phyloP scores from a whole-genome alignment of 2,888 invertebrate species.

The Hipparchia semele region DNA sequence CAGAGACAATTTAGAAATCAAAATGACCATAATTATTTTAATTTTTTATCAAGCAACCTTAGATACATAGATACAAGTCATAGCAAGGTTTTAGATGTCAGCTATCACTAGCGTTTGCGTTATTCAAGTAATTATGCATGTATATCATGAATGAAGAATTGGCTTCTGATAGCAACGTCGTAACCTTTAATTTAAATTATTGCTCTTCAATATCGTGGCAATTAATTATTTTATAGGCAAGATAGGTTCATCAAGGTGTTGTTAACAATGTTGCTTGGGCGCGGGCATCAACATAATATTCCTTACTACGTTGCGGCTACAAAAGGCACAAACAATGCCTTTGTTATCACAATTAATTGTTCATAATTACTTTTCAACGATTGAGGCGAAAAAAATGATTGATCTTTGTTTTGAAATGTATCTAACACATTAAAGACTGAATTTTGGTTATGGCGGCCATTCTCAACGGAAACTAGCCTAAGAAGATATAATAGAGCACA shows the following conservation, averaged over 20 bases:
- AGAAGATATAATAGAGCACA: no score
- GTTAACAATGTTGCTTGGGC: slow-evolving; percentile 15
- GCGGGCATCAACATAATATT: no score
- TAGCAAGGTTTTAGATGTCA: no score
- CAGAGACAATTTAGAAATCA: no score
- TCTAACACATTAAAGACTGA: neutral
- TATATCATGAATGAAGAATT: slow-evolving; percentile 1
- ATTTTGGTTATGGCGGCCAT: no score
- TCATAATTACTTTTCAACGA: slow-evolving; percentile 7
- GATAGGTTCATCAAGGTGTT: slow-evolving; percentile 16
- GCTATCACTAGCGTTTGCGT: no score
- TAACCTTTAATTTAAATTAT: slow-evolving; percentile 2
- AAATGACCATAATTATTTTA: no score
- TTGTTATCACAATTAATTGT: slow-evolving; percentile 25
- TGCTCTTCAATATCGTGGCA: slow-evolving; percentile 22
- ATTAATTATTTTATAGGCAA: slow-evolving; percentile 26
- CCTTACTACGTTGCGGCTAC: slow-evolving; percentile 9
- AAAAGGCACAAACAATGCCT: slow-evolving; percentile 18
- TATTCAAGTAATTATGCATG: neutral
- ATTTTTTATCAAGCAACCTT: no score
- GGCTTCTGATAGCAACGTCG: neutral
- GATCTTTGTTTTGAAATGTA: slow-evolving; percentile 6
- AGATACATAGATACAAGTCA: no score
- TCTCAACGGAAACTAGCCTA: no score
- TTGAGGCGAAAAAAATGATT: slow-evolving; percentile 12